Percentiles rank a stretch among this genome's conserved stretches.
Evolutionary conservation across 2,888 invertebrate genomes (phyloP).

Genomic region (Amiota minor): DNA sequence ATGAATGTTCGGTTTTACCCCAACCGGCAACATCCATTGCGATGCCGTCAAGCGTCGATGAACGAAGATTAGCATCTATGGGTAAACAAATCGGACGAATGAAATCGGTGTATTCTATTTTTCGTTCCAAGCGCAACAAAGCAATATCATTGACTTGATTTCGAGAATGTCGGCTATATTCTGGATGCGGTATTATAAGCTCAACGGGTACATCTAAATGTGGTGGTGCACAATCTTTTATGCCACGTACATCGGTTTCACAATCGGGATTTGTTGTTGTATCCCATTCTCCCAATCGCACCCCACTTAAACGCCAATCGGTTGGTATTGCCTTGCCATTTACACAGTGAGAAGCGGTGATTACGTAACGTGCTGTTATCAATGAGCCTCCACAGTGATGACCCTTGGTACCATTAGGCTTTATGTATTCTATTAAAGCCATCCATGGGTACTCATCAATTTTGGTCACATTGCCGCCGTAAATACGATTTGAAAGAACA

Average conservation of each 20-base stretch:
- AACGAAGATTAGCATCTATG: conserved; percentile 49
- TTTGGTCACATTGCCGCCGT: conserved; percentile 76
- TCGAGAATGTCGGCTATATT: conserved; percentile 75
- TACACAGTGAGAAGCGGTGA: conserved; percentile 83
- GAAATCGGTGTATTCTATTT: conserved; percentile 75
- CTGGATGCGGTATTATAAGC: conserved; percentile 78
- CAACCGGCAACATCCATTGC: conserved; percentile 76
- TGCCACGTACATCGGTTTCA: conserved; percentile 58
- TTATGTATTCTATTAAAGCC: conserved; percentile 39
- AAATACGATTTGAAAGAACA: conserved; percentile 75
- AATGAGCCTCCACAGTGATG: conserved; percentile 82
- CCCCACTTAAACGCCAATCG: conserved; percentile 74
- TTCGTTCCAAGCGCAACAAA: conserved; percentile 76
- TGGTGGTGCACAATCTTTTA: conserved; percentile 75
- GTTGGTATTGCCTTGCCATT: conserved; percentile 77
- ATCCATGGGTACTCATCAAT: conserved; percentile 77
- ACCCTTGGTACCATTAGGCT: conserved; percentile 64
- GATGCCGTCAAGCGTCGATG: conserved; percentile 64
- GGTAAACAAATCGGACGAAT: conserved; percentile 77
- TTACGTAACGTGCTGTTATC: conserved; percentile 76
- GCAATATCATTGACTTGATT: conserved; percentile 82
- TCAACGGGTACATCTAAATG: conserved; percentile 77
- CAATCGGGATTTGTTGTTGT: conserved; percentile 77
- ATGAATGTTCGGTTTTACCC: conserved; percentile 76
- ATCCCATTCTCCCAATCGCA: conserved; percentile 72